Evolutionary conservation across 2,113 vertebrate genomes (phyloP).

Genomic region (Mungos mungo): DNA sequence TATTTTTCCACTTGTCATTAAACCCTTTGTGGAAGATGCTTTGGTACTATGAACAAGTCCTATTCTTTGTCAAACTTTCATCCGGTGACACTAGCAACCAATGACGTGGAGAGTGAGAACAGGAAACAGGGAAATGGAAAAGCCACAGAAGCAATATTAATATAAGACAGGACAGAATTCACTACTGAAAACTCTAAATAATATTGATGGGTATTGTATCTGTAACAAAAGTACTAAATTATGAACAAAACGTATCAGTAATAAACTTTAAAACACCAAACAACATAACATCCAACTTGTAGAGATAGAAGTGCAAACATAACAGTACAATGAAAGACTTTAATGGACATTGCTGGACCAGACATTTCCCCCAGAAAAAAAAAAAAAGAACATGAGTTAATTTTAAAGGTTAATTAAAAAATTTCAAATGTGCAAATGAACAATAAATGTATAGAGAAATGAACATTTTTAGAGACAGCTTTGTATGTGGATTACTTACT

Average conservation of each 20-base stretch:
- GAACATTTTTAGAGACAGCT: background rate
- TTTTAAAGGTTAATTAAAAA: background rate
- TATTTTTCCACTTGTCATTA: background rate
- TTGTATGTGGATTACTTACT: background rate
- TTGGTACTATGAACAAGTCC: background rate
- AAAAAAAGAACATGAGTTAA: background rate
- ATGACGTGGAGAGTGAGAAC: fast-evolving
- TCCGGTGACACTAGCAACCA: too few relatives aligned
- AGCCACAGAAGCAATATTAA: background rate
- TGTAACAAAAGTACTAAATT: background rate
- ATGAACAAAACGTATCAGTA: background rate
- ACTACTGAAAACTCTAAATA: background rate
- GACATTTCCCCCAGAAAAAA: background rate
- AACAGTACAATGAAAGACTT: background rate
- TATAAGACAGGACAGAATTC: background rate
- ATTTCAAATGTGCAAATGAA: background rate
- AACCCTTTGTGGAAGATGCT: background rate
- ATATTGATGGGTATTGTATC: background rate
- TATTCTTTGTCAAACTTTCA: background rate
- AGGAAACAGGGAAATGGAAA: background rate
- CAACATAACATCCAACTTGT: background rate
- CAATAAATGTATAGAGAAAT: background rate
- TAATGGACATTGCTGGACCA: background rate
- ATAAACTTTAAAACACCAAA: background rate
- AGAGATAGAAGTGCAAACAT: background rate